Evolutionary conservation across 92 coral and sea anemone genomes (phyloP).

Genomic region (Ricordea florida): DNA sequence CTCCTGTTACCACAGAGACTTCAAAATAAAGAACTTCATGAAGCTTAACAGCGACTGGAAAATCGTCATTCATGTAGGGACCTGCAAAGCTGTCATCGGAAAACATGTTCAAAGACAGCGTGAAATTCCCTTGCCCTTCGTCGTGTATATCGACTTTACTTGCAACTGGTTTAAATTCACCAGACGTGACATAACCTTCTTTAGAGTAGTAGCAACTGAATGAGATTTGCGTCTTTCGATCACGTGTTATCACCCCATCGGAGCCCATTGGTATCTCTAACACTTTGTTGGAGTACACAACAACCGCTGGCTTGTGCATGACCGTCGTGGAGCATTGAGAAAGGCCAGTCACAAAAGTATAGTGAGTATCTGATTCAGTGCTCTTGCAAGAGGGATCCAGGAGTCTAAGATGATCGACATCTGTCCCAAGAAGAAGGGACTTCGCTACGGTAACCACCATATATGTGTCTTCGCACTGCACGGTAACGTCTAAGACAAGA

Average conservation of each 20-base stretch:
- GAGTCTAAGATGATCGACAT: no score
- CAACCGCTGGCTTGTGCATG: background rate
- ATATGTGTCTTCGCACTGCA: no score
- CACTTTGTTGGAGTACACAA: conserved; percentile 38
- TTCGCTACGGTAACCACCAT: no score
- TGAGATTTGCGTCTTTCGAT: conserved; percentile 1
- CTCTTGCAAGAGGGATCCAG: conserved; percentile 7
- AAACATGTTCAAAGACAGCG: background rate
- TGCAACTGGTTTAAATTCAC: background rate
- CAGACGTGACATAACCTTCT: no score
- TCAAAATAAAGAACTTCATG: no score
- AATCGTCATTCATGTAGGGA: no score
- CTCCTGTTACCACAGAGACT: no score
- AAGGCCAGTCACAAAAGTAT: conserved; percentile 9
- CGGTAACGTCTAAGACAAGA: no score
- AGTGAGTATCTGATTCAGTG: conserved; percentile 15
- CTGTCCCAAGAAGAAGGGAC: no score
- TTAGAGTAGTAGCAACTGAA: conserved; percentile 26
- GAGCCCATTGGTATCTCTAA: background rate
- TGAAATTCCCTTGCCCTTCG: background rate
- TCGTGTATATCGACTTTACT: background rate
- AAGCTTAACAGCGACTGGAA: no score
- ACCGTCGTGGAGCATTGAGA: conserved; percentile 3
- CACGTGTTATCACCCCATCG: conserved; percentile 7
- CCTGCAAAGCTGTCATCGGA: no score